Evolutionary conservation across 2,888 invertebrate species (phyloP), one percentile per base, ranked within the genome.

Genomic region (Xylota segnis): DNA sequence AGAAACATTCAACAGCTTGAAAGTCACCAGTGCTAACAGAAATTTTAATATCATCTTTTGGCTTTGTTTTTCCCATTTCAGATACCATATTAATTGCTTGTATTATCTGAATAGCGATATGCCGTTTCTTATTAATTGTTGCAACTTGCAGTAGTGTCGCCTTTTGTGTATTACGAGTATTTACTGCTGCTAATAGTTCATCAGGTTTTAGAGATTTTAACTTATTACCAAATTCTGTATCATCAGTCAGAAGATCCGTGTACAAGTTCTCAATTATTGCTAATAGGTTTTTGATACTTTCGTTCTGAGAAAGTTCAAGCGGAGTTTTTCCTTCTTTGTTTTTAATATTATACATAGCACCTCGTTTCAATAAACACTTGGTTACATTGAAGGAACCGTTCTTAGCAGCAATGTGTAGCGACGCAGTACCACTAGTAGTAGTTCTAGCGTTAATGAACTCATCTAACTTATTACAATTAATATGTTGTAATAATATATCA

Each of bases 291-390:
- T 2, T 61, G n/a, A 72, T 16, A 61, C 12, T 27, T 5, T 14
- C 6, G 6, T 63, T 29, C 0, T n/a, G 43, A 5, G 43, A 54
- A 5, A 63, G 10, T 0, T 63, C 23, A 10, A 18, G 29, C 14
- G 74, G 63, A 18, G 14, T 45, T 16, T 54, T 10, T 3, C 54
- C 45, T 10, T 54, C 40, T 4, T 66, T 52, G 10, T 61, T 78
- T 72, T 27, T 65, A 14, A 59, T 70, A 61, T 88, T 61, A 29
- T 83, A 71, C 7, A 72, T 63, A 16, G 81, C 88, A 52, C 88
- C 88, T 40, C 76, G 43, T 32, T 61, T 29, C 70, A 79, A 50
- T 43, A 87, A 52, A 14, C 27, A 34, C 61, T 77, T 34, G 76
- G 68, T 37, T 9, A 74, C 18, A 27, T 56, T 45, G 4, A 50